phyloP scores from a whole-genome alignment of 2,888 invertebrate species.

The Hirtodrosophila alboralis region DNA sequence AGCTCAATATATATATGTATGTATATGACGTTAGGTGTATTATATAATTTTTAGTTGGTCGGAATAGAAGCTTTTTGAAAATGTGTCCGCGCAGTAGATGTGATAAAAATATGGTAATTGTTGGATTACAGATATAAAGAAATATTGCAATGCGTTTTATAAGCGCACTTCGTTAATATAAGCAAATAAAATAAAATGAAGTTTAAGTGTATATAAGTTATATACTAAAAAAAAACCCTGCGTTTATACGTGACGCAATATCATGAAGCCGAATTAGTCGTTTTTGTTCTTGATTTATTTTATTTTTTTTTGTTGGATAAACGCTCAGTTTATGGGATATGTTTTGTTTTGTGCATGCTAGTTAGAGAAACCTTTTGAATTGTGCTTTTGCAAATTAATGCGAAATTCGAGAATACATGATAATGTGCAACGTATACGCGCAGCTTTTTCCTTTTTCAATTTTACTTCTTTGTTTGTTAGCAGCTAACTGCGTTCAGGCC shows the following conservation, averaged over 20 bases:
- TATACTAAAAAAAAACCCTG: conserved; percentile 25
- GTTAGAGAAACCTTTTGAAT: conserved; percentile 43
- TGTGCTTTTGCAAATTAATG: conserved; percentile 24
- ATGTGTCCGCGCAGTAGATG: conserved; percentile 38
- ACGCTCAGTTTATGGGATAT: conserved; percentile 47
- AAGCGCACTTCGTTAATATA: conserved; percentile 63
- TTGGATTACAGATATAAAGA: conserved; percentile 6
- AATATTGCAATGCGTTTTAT: conserved; percentile 75
- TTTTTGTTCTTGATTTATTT: conserved; percentile 2
- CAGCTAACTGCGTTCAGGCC: conserved; percentile 54
- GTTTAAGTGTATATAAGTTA: conserved; percentile 22
- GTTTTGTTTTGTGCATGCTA: conserved; percentile 25
- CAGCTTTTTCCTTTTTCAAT: no score
- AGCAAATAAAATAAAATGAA: conserved; percentile 8
- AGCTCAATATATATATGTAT: conserved; percentile 59
- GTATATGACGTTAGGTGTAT: conserved; percentile 18
- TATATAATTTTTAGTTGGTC: conserved; percentile 61
- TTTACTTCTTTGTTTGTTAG: no score
- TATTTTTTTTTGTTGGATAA: conserved; percentile 14
- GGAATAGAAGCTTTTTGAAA: conserved; percentile 55
- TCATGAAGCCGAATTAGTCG: conserved; percentile 15
- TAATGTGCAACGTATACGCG: conserved; percentile 36
- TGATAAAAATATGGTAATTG: conserved; percentile 9
- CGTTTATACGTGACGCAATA: conserved; percentile 31
- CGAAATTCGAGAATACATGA: conserved; percentile 21